Base-by-base conservation (phyloP, 2,888 invertebrate species). In the Cheilosia scutellata region DNA sequence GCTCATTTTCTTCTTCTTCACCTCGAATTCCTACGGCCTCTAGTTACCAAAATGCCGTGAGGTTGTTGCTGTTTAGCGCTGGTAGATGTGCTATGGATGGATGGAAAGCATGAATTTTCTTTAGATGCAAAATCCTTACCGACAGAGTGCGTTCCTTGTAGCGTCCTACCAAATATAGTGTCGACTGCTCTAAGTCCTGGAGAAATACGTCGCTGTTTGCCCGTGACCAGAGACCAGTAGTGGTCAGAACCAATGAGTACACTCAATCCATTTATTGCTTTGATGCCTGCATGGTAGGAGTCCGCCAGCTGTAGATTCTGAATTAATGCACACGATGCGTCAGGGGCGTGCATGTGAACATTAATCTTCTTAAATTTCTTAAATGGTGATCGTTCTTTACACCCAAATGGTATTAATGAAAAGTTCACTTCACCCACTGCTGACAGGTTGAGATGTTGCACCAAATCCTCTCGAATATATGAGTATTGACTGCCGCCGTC, bases 401-500 rank as follows among this genome's bases (percentile, higher is more conserved):
- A 29, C 4, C 53, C 68, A 55, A 68, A 68, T 7, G 53, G 55
- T 9, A 68, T 25, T 25, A 55, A 4, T 1, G 55, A 53, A 5
- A 66, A 9, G 47, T 55, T n/a, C 16, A 68, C 51, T n/a, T 55
- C 44, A 2, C 68, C 44, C 11, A 33, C 47, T 4, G 44, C 13
- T 7, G 31, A 20, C 4, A 70, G 47, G 4, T 47, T 55, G 5
- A 70, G 47, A 33, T 44, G 16, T 16, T n/a, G n/a, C 3, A 20
- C 70, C 9, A 57, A 33, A 44, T 47, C 47, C 11, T 33, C 47
- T 25, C 47, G 49, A 27, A 58, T 37, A n/a, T 33, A 65, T 5
- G 75, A 57, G 16, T 49, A 75, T 57, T 75, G 75, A 27, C 65
- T 75, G 47, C 37, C 75, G 16, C 74, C 74, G n/a, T 65, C 63